Conservation (phyloP, 2,113 vertebrate genomes). For the Tor tambroides region DNA sequence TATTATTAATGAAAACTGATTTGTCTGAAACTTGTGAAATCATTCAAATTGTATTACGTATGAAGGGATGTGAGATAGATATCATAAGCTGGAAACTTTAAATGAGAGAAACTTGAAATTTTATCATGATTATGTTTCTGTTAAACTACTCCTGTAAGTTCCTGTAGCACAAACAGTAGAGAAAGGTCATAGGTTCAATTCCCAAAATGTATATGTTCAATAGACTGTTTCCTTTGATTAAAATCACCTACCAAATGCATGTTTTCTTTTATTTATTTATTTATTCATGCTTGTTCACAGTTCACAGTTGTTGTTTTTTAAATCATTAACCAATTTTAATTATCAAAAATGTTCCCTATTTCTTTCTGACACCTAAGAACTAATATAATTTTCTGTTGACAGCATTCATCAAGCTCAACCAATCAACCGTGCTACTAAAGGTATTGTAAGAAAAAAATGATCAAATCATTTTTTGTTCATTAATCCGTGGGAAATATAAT, state of each 20-base stretch:
- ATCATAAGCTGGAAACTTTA: not conserved
- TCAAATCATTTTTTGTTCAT: not conserved
- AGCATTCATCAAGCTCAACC: slow-evolving; percentile 1
- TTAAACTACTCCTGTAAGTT: not conserved
- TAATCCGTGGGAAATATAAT: not conserved
- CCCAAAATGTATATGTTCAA: not conserved
- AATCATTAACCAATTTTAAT: not conserved
- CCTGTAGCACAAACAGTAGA: not conserved
- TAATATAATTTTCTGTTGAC: not conserved
- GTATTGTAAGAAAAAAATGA: not conserved
- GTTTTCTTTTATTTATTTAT: not conserved
- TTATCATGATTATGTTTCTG: not conserved
- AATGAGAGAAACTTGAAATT: not conserved
- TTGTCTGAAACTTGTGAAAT: slow-evolving; percentile 24
- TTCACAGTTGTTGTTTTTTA: not conserved
- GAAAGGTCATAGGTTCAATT: not conserved
- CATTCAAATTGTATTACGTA: not conserved
- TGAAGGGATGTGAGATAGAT: not conserved
- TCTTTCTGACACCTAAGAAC: not conserved
- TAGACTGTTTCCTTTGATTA: not conserved
- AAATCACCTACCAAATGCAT: not conserved
- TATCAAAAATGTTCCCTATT: not conserved
- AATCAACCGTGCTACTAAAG: slow-evolving; percentile 1
- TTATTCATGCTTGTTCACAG: not conserved
- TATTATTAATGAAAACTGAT: slow-evolving; percentile 20